Conservation (phyloP, 2,113 vertebrate species). For the Pimephales promelas region DNA sequence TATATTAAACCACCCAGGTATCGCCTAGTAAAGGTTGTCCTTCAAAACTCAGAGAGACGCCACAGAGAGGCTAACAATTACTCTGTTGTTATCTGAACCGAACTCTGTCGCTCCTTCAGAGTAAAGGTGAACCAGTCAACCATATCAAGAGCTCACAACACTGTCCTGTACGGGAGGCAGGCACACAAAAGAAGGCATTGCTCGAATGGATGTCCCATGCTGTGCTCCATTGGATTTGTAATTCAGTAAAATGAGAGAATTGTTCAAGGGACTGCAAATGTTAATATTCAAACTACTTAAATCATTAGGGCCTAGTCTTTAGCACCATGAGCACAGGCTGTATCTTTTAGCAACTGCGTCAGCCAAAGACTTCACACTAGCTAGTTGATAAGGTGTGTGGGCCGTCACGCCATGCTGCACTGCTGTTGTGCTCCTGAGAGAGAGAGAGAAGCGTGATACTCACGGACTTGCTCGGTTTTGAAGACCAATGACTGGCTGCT, state of each 20-base stretch:
- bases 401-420: constrained; percentile 10
- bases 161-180: neutral
- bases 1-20: neutral
- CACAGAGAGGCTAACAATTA: constrained; percentile 5
- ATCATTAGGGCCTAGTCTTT: neutral
- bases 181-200: neutral
- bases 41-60: neutral
- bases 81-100: neutral
- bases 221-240: neutral
- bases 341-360: constrained; percentile 21
- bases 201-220: neutral
- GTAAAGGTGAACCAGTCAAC: neutral
- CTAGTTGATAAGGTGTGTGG: constrained; percentile 23
- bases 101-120: too few relatives aligned
- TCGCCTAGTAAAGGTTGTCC: neutral
- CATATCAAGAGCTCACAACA: neutral
- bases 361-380: constrained; percentile 29
- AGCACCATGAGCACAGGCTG: constrained; percentile 12
- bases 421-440: constrained; percentile 38
- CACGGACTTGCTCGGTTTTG: constrained; percentile 95
- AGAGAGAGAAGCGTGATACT: constrained; percentile 72
- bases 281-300: constrained; percentile 17
- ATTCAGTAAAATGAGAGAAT: constrained; percentile 22
- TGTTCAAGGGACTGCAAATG: neutral
- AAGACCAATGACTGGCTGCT: constrained; percentile 81